Evolutionary conservation across 2,888 invertebrate species (phyloP), one percentile per base, ranked within the genome.

Genomic region (Tanytarsus gracilentus): DNA sequence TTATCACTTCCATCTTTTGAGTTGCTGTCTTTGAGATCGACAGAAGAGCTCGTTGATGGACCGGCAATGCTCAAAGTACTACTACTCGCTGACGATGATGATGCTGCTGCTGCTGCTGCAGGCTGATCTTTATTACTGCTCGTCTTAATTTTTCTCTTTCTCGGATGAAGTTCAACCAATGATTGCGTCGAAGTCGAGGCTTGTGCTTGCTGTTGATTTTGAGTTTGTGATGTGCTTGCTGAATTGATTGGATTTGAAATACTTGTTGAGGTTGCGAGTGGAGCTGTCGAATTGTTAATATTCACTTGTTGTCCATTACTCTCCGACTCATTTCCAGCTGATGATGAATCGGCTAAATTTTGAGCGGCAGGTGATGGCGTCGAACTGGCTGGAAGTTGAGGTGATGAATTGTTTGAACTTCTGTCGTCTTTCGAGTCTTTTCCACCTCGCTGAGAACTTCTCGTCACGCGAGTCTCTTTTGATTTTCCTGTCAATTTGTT

Each of bases 141-240:
- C 1, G 86, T 83, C 67, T 89, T 87, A 70, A 94, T 82, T 75
- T 96, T 96, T 58, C 95, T 78, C 71, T 94, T 95, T 26, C 94
- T 78, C 0, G 93, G 93, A 74, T 92, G 93, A 48, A 94, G 73
- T 39, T 74, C 74, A 1, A 69, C 69, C 2, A 69, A 69, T 23
- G 67, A 67, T 52, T 69, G 68, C 60, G 69, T 70, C 64, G 65
- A 53, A 16, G 63, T 48, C n/a, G 52, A 51, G 11, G 63, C 48
- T 39, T 61, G 60, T 26, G 55, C 60, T 25, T 44, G 62, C 18
- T 2, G 36, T 6, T 16, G 36, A 39, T 30, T 27, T 8, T n/a
- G n/a, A n/a, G n/a, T n/a, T n/a, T 23, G 7, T 44, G 33, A 33
- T 33, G 44, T 44, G 44, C 9, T 5, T 33, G 33, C 33, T 33